These are phyloP conservation scores for Zaprionus nigranus DNA, from an alignment of 1,140 invertebrate genomes.

Conservation along the genomic window DNA sequence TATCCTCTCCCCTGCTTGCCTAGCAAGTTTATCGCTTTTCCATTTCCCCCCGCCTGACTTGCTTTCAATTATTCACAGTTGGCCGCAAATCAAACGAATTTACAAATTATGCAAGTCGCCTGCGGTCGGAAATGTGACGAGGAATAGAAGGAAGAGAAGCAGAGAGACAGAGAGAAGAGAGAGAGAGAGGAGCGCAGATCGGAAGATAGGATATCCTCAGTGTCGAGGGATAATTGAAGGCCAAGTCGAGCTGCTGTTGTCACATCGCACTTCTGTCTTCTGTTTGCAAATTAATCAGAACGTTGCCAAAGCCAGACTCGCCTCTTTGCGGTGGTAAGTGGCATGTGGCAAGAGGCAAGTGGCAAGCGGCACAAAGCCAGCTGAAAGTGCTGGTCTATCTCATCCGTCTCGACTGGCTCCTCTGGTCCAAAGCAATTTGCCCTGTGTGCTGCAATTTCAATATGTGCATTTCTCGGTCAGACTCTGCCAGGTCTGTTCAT, in stretches of 20 bases:
- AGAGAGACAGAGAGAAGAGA: too few species aligned
- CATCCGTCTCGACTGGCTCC: neutral
- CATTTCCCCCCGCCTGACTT: neutral
- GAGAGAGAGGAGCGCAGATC: neutral
- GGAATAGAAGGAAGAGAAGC: neutral
- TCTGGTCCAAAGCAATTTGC: conserved; percentile 10
- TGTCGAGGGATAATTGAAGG: conserved; percentile 16
- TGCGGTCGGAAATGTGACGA: conserved; percentile 8
- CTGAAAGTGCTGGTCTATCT: neutral
- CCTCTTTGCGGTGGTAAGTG: conserved; percentile 22
- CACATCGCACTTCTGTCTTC: neutral
- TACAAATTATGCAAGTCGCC: conserved; percentile 42
- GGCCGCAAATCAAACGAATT: conserved; percentile 43
- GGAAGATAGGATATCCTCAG: neutral
- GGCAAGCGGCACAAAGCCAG: conserved; percentile 6
- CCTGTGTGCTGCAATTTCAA: conserved; percentile 30
- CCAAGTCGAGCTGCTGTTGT: neutral
- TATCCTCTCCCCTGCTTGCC: neutral
- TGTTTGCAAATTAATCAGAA: conserved; percentile 42
- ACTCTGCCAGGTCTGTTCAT: neutral
- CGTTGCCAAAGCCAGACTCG: conserved; percentile 23
- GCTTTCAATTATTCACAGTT: conserved; percentile 50
- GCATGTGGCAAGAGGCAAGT: conserved; percentile 26
- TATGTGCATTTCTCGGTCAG: conserved; percentile 36
- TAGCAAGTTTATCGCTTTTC: conserved; percentile 1